A percentile compares a stretch with the other conserved stretches of the same genome.
These are phyloP conservation scores for Parasteatoda tepidariorum DNA, from an alignment of 1,140 invertebrate species.

Conservation along the genomic window DNA sequence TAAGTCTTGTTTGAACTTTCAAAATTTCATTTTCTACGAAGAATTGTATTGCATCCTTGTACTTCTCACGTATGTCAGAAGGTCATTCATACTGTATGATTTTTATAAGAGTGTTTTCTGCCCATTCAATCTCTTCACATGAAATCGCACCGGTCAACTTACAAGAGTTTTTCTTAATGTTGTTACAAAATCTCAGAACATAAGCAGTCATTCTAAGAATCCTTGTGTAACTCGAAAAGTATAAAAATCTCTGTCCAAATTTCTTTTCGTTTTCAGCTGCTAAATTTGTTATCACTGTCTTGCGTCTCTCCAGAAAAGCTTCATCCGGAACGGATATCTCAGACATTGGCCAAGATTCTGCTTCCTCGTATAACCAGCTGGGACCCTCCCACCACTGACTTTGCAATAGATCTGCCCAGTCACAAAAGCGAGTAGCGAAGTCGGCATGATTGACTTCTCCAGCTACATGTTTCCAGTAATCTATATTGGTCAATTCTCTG, in stretches of 20 bases:
- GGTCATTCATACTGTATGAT: conserved; percentile 23
- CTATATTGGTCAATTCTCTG: background rate
- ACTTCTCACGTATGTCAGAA: conserved; percentile 8
- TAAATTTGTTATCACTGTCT: conserved; percentile 10
- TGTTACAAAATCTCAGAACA: conserved; percentile 16
- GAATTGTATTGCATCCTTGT: background rate
- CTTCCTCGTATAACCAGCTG: background rate
- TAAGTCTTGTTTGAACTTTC: conserved; percentile 4
- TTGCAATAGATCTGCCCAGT: conserved; percentile 1
- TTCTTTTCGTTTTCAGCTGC: background rate
- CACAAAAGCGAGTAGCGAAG: background rate
- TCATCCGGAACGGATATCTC: background rate
- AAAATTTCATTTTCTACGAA: background rate
- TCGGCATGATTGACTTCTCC: background rate
- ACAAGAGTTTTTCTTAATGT: background rate
- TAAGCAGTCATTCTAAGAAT: conserved; percentile 8
- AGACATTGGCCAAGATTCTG: background rate
- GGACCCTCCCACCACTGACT: conserved; percentile 17
- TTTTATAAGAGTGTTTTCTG: conserved; percentile 10
- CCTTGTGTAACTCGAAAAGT: conserved; percentile 19
- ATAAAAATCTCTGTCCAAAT: conserved; percentile 14
- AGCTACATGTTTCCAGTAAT: conserved; percentile 11
- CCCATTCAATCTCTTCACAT: conserved; percentile 17
- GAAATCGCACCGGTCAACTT: background rate
- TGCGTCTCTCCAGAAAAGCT: background rate